A percentile compares a stretch with the other conserved stretches of the same genome.
Evolutionary conservation across 2,113 vertebrate genomes (phyloP).

Genomic region (Buteo buteo): DNA sequence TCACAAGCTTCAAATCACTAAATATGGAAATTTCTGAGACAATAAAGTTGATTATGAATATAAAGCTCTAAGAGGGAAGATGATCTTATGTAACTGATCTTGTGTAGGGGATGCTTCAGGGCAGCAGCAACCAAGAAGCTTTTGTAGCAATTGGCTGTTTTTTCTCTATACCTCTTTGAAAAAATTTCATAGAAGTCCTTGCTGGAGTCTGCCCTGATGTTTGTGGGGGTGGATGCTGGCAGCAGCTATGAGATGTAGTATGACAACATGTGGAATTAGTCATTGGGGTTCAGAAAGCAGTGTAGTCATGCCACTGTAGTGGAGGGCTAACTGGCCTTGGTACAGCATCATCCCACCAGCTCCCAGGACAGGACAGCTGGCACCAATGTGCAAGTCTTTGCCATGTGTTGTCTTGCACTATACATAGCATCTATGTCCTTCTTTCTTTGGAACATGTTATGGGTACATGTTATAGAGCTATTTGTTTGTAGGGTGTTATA

Average conservation of each 20-base stretch:
- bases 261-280: not conserved
- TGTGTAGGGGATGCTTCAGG: fast-evolving
- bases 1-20: not conserved
- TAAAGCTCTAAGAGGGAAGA: not conserved
- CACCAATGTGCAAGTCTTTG: fast-evolving
- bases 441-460: not conserved
- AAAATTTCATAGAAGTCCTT: not conserved
- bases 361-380: not conserved
- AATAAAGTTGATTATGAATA: not conserved
- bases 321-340: not conserved
- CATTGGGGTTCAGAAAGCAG: not conserved
- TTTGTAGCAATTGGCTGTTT: not conserved
- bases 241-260: not conserved
- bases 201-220: not conserved
- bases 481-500: not conserved
- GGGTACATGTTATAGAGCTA: no score
- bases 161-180: not conserved
- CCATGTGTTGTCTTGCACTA: not conserved
- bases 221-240: not conserved
- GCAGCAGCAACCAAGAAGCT: not conserved
- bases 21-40: not conserved
- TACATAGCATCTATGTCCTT: not conserved
- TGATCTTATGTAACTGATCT: not conserved
- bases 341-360: not conserved
- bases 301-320: fast-evolving